Conservation (phyloP, 1,140 invertebrate genomes). For the Brachionus asplanchnoidis region DNA sequence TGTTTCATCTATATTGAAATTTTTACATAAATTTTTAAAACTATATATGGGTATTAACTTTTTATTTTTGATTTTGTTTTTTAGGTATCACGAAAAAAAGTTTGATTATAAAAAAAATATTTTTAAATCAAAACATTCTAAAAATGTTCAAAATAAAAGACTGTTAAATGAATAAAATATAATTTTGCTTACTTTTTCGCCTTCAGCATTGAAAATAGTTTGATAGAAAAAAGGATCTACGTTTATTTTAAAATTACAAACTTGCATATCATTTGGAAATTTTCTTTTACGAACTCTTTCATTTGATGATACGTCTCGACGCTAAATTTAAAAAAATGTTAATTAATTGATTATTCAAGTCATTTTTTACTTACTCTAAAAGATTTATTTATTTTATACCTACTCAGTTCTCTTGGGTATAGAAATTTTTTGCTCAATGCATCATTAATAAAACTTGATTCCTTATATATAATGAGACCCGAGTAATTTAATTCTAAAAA, state of each 20-base stretch:
- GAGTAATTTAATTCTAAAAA: not conserved
- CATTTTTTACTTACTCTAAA: not conserved
- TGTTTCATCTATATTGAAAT: too few relatives aligned
- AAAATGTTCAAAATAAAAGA: too few relatives aligned
- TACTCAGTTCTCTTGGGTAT: not conserved
- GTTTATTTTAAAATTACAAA: not conserved
- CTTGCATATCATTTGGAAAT: not conserved
- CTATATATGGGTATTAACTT: too few relatives aligned
- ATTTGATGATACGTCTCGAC: not conserved
- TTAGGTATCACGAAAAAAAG: too few relatives aligned
- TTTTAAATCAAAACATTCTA: too few relatives aligned
- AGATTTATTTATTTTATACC: not conserved
- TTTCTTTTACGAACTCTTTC: not conserved
- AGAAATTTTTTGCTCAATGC: not conserved
- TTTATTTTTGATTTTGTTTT: too few relatives aligned
- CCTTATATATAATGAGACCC: not conserved
- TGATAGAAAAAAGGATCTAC: conserved; percentile 8
- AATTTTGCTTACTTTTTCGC: not conserved
- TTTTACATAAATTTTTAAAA: too few relatives aligned
- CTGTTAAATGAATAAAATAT: not conserved
- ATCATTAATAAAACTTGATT: not conserved
- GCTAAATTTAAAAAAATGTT: not conserved
- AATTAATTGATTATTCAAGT: not conserved
- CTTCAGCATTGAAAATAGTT: not conserved
- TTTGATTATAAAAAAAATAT: too few relatives aligned